Base-by-base conservation (phyloP, 2,113 vertebrate genomes). In the Clarias macrocephalus region DNA sequence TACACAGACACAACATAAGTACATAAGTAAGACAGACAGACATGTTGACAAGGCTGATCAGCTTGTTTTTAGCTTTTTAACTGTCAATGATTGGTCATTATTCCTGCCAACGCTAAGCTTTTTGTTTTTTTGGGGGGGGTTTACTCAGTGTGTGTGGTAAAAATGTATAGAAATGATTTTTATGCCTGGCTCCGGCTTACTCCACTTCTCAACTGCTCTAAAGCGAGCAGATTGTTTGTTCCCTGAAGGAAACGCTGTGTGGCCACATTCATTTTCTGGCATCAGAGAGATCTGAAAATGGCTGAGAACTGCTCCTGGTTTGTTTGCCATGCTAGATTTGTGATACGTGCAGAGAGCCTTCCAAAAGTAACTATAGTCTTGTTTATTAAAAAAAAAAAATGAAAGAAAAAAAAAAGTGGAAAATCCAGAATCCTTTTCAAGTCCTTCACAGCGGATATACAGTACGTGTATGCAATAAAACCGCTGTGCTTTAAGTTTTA, bases 161-260 rank as follows among this genome's bases (percentile, higher is more conserved):
- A 23, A 30, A 15, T 28, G 37, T 83, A 56, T 70, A 56, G 37
- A 79, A 83, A 80, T 82, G 0, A 54, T 37, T 83, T 30, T 48
- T 86, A 52, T 63, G 54, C 15, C 59, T 28, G n/a, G 42, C 62
- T 79, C 33, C 11, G n/a, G 30, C 68, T 63, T 57, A 63, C 48
- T 70, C 33, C 25, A 23, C 63, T n/a, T 75, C 33, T 63, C 33
- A 52, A 10, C 21, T 70, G n/a, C 70, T 88, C 42, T 80, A 82
- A 16, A 81, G 65, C 15, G 2, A 57, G 80, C 23, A 82, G 63
- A 63, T 37, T 23, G 72, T 82, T 86, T 85, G 42, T 65, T 75
- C 62, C 33, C 72, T 83, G 70, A 59, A 76, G 79, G 84, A 80
- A 82, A 79, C 57, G 12, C 62, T 42, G 57, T n/a, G 52, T 68